phyloP scores from a whole-genome alignment of 2,888 invertebrate genomes.

The Andrena bucephala region DNA sequence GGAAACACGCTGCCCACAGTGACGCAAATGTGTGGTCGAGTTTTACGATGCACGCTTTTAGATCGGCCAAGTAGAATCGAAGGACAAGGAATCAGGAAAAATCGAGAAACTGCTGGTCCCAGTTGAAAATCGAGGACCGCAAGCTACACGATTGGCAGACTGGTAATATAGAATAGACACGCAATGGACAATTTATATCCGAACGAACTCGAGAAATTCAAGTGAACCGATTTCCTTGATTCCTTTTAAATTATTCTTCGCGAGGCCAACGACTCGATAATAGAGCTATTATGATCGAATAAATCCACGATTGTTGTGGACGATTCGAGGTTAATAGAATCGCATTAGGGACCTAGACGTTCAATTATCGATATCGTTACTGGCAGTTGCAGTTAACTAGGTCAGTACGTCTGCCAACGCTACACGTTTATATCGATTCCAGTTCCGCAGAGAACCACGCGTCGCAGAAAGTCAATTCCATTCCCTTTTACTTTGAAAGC shows the following conservation, averaged over 20 bases:
- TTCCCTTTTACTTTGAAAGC: neutral
- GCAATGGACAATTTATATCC: too few relatives aligned
- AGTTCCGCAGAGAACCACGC: constrained; percentile 6
- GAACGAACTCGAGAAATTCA: too few relatives aligned
- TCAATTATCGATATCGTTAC: constrained; percentile 23
- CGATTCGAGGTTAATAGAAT: neutral
- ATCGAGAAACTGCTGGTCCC: neutral
- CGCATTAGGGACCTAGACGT: neutral
- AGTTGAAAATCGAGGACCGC: neutral
- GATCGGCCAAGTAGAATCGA: neutral
- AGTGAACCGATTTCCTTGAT: too few relatives aligned
- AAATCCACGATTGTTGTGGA: too few relatives aligned
- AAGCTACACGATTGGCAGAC: too few relatives aligned
- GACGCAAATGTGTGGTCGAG: constrained; percentile 22
- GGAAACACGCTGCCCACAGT: constrained; percentile 22
- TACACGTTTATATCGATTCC: constrained; percentile 27
- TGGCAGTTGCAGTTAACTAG: constrained; percentile 22
- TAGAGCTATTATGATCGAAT: too few relatives aligned
- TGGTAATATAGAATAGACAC: too few relatives aligned
- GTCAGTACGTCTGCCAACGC: constrained; percentile 15
- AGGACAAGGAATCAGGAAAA: neutral
- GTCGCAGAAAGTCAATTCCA: neutral
- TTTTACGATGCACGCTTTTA: neutral
- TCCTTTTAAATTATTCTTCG: too few relatives aligned
- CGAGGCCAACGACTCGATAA: too few relatives aligned